phyloP scores from a whole-genome alignment of 2,797 vertebrate species.

The Acanthurus tractus region DNA sequence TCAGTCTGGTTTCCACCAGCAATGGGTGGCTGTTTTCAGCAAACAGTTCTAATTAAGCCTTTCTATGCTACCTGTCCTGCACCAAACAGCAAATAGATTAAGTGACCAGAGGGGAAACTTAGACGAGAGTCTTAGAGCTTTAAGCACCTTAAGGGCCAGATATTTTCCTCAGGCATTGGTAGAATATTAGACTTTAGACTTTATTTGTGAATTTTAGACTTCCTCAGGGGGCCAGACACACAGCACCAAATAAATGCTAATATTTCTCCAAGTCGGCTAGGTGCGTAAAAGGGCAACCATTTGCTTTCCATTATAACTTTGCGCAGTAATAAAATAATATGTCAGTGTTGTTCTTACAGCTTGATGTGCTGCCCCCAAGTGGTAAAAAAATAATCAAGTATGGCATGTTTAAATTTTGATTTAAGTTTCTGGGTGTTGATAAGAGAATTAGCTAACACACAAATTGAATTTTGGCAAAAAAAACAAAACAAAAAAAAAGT shows the following conservation, averaged over 20 bases:
- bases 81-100: not conserved
- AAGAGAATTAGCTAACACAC: not conserved
- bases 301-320: not conserved
- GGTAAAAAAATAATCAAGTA: not conserved
- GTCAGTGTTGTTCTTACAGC: not conserved
- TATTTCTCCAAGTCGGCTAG: not conserved
- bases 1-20: not conserved
- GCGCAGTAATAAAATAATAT: not conserved
- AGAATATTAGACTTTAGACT: not conserved
- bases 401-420: not conserved
- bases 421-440: not conserved
- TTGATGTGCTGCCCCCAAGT: not conserved
- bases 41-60: not conserved
- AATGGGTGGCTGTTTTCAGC: not conserved
- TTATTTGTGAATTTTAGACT: not conserved
- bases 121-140: not conserved
- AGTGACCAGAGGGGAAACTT: not conserved
- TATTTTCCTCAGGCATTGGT: not conserved
- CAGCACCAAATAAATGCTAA: not conserved
- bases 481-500: no score
- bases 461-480: not conserved
- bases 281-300: not conserved
- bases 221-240: not conserved
- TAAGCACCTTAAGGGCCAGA: not conserved
- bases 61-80: not conserved